Conservation (phyloP, 2,113 vertebrate species). For the Raja brachyura region DNA sequence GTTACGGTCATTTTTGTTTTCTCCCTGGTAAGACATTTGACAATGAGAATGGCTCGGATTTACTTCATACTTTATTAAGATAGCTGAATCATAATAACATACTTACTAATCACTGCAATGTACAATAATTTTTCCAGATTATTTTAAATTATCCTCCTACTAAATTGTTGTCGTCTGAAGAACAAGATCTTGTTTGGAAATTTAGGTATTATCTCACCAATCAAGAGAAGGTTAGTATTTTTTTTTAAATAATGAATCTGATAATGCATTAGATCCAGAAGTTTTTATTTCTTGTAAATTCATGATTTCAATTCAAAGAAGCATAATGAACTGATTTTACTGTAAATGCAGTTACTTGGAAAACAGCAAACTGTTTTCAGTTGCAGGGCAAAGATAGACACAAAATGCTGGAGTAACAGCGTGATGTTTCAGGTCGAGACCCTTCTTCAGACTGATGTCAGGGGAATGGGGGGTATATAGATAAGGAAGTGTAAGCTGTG, state of each 20-base stretch:
- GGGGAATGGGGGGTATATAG: too few species aligned
- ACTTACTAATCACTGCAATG: not conserved
- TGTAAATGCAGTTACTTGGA: not conserved
- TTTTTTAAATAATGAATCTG: not conserved
- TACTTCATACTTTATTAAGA: not conserved
- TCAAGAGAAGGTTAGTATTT: conserved; percentile 83
- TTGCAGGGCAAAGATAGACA: not conserved
- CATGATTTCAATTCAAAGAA: not conserved
- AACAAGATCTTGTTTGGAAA: conserved; percentile 97
- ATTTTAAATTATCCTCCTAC: conserved; percentile 96
- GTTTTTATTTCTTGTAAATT: not conserved
- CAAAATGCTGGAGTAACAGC: too few species aligned
- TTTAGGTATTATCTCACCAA: conserved; percentile 96
- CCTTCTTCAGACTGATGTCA: too few species aligned
- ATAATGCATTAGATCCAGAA: not conserved
- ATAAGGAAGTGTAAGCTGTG: too few species aligned
- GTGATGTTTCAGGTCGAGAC: too few species aligned
- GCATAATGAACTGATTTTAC: not conserved
- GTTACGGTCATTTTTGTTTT: not conserved
- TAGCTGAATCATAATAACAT: not conserved
- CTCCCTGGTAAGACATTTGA: not conserved
- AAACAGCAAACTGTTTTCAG: too few species aligned
- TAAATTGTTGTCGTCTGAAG: conserved; percentile 90
- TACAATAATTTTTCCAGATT: conserved; percentile 61
- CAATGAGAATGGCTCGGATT: not conserved